Percentiles rank a stretch among this genome's conserved stretches.
Conservation (phyloP, 2,888 invertebrate genomes). For the Tachystola acroxantha region DNA sequence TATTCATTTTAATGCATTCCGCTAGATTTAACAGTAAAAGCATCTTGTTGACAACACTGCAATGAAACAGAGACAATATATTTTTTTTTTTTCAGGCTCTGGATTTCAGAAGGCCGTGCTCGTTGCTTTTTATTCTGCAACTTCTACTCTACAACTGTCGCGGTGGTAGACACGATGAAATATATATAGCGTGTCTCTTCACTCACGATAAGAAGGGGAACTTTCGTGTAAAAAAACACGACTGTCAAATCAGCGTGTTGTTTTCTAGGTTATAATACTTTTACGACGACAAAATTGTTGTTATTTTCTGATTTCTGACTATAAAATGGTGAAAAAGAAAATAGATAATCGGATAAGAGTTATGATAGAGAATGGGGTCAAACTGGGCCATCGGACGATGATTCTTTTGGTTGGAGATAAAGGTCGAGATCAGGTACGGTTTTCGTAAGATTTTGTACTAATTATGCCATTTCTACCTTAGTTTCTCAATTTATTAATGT, state of each 20-base stretch:
- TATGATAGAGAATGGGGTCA: conserved; percentile 98
- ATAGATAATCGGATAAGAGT: conserved; percentile 97
- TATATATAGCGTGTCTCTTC: no score
- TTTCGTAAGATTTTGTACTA: not conserved
- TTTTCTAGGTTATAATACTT: conserved; percentile 36
- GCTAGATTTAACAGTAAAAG: no score
- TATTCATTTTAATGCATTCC: no score
- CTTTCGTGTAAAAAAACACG: no score
- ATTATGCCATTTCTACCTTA: conserved; percentile 2
- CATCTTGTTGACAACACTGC: no score
- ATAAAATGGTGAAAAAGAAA: conserved; percentile 96
- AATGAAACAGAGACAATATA: no score
- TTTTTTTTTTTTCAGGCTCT: no score
- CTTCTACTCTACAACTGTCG: no score
- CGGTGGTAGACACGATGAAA: no score
- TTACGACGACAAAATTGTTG: not conserved
- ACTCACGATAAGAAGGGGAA: no score
- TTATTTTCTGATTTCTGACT: not conserved
- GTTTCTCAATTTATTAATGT: not conserved
- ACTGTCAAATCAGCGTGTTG: conserved; percentile 9
- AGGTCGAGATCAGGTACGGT: conserved; percentile 92
- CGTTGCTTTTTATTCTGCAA: no score
- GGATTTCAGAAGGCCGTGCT: no score
- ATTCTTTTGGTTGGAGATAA: conserved; percentile 97
- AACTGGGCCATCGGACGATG: conserved; percentile 93